Conservation (phyloP, 2,888 invertebrate species). For the Hybos culiciformis region DNA sequence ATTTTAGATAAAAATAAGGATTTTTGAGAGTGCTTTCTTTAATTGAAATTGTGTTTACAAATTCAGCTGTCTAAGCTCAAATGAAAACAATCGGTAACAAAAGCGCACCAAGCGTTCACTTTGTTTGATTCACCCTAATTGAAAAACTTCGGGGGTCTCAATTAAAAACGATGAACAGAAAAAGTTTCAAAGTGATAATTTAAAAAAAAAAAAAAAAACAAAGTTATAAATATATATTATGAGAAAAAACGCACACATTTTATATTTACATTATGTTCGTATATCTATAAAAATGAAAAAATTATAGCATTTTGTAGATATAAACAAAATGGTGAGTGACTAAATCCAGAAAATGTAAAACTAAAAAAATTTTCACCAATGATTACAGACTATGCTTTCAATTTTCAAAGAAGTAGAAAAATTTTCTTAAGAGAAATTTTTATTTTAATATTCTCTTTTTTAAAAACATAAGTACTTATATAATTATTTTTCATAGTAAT, state of each 20-base stretch:
- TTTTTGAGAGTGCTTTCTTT: too few relatives aligned
- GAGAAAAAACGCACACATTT: background rate
- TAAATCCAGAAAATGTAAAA: constrained; percentile 1
- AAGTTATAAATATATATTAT: background rate
- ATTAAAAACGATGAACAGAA: too few relatives aligned
- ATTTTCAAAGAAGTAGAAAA: background rate
- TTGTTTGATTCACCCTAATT: too few relatives aligned
- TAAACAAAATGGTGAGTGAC: constrained; percentile 10
- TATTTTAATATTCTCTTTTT: background rate
- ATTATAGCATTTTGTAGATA: too few relatives aligned
- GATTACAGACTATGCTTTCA: too few relatives aligned
- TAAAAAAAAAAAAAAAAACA: background rate
- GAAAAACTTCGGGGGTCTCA: too few relatives aligned
- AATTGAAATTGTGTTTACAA: too few relatives aligned
- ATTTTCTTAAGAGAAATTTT: background rate
- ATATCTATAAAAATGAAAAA: background rate
- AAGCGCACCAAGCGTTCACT: too few relatives aligned
- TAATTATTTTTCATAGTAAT: background rate
- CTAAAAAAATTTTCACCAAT: too few relatives aligned
- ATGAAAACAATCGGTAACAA: too few relatives aligned
- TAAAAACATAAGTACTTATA: background rate
- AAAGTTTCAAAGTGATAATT: constrained; percentile 4
- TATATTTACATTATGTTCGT: background rate
- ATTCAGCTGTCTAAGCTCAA: too few relatives aligned
- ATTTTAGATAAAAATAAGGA: too few relatives aligned